Percentiles rank a stretch among this genome's conserved stretches.
Evolutionary conservation across 2,888 invertebrate species (phyloP).

Genomic region (Phrixothrix hirtus): DNA sequence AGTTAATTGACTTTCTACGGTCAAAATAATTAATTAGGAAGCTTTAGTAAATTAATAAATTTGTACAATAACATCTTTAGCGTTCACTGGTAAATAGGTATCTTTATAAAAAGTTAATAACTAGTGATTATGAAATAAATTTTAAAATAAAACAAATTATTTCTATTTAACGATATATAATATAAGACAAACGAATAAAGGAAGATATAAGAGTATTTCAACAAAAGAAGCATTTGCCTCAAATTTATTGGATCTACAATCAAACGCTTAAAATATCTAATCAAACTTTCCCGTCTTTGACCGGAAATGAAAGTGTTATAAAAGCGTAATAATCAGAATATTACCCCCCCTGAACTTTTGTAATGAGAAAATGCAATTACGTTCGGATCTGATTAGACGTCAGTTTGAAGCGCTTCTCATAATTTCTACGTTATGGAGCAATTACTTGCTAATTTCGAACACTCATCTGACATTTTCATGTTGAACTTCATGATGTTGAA

Average conservation of each 20-base stretch:
- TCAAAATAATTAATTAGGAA: too few species aligned
- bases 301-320: conserved; percentile 51
- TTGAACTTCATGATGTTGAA: conserved; percentile 7
- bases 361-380: conserved; percentile 51
- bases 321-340: conserved; percentile 47
- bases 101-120: too few species aligned
- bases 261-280: conserved; percentile 43
- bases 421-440: conserved; percentile 42
- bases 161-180: too few species aligned
- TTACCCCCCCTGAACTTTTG: conserved; percentile 45
- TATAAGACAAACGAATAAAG: too few species aligned
- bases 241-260: conserved; percentile 40
- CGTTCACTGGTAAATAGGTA: too few species aligned
- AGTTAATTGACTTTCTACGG: too few species aligned
- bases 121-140: too few species aligned
- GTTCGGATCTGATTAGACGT: conserved; percentile 45
- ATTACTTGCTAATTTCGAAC: conserved; percentile 42
- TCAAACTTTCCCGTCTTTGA: conserved; percentile 35
- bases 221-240: conserved; percentile 35
- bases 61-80: too few species aligned
- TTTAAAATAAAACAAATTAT: too few species aligned
- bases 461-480: conserved; percentile 25
- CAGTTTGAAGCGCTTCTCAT: conserved; percentile 39
- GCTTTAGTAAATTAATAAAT: too few species aligned
- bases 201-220: too few species aligned